Evolutionary conservation across 2,888 invertebrate genomes (phyloP).

Genomic region (Drosophila diplacantha): DNA sequence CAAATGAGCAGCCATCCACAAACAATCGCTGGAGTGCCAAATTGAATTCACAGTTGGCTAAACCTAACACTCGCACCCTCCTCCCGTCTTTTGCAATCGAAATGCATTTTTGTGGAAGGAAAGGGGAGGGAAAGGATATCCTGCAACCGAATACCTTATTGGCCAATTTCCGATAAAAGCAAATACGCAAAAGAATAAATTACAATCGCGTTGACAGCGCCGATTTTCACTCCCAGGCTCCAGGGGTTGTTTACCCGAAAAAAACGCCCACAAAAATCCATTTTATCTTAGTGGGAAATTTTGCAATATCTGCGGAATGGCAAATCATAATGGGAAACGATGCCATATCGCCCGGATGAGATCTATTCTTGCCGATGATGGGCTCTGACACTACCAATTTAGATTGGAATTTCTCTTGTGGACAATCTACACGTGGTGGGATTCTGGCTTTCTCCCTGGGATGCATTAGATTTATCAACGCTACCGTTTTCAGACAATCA

Average conservation of each 20-base stretch:
- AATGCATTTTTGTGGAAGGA: constrained; percentile 44
- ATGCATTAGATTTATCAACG: constrained; percentile 35
- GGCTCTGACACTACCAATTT: constrained; percentile 38
- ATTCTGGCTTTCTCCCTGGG: constrained; percentile 59
- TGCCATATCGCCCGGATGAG: constrained; percentile 22
- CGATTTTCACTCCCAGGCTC: constrained; percentile 29
- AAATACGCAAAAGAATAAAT: constrained; percentile 64
- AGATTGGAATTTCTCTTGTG: constrained; percentile 20
- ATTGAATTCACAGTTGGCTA: constrained; percentile 56
- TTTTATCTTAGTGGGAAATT: constrained; percentile 13
- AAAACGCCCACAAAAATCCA: constrained; percentile 38
- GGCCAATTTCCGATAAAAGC: constrained; percentile 48
- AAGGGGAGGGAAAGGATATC: constrained; percentile 65
- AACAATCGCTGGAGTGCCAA: constrained; percentile 34
- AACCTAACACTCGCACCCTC: constrained; percentile 42
- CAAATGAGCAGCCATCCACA: constrained; percentile 36
- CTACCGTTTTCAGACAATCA: constrained; percentile 54
- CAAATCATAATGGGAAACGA: constrained; percentile 36
- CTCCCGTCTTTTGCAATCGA: constrained; percentile 33
- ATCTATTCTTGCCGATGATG: constrained; percentile 26
- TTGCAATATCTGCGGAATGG: constrained; percentile 31
- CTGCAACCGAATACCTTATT: constrained; percentile 47
- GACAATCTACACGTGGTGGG: constrained; percentile 33
- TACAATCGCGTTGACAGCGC: constrained; percentile 56
- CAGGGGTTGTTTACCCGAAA: constrained; percentile 35